These are phyloP conservation scores for Agrotis exclamationis DNA, from an alignment of 2,888 invertebrate species.

Conservation along the genomic window DNA sequence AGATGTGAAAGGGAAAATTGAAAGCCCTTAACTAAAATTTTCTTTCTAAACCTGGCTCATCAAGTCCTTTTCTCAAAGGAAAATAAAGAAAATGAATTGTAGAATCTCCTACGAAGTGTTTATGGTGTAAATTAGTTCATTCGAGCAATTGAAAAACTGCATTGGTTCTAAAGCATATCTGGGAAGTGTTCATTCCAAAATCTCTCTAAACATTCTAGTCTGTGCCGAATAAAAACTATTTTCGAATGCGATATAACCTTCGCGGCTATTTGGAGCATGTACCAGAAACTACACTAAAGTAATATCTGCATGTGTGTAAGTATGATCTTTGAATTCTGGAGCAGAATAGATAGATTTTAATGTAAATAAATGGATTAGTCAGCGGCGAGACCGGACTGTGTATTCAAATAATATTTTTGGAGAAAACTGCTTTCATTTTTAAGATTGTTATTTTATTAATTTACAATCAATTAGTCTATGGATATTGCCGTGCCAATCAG, in stretches of 20 bases:
- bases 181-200: conserved; percentile 4
- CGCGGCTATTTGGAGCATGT: conserved; percentile 39
- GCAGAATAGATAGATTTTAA: conserved; percentile 23
- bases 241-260: conserved; percentile 52
- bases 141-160: not conserved
- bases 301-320: conserved; percentile 4
- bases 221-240: conserved; percentile 47
- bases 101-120: not conserved
- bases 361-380: conserved; percentile 16
- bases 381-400: not conserved
- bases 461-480: not conserved
- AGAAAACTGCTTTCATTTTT: not conserved
- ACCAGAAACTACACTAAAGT: conserved; percentile 16
- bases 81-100: not conserved
- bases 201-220: conserved; percentile 9
- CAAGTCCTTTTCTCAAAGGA: not conserved
- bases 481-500: not conserved
- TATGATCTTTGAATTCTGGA: conserved; percentile 23
- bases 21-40: not conserved
- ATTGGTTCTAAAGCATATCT: not conserved
- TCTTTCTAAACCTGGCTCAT: not conserved
- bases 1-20: not conserved
- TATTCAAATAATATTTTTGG: not conserved
- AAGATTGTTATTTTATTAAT: too few species aligned
- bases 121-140: not conserved